phyloP scores from a whole-genome alignment of 2,113 vertebrate genomes.

The Lathamus discolor region DNA sequence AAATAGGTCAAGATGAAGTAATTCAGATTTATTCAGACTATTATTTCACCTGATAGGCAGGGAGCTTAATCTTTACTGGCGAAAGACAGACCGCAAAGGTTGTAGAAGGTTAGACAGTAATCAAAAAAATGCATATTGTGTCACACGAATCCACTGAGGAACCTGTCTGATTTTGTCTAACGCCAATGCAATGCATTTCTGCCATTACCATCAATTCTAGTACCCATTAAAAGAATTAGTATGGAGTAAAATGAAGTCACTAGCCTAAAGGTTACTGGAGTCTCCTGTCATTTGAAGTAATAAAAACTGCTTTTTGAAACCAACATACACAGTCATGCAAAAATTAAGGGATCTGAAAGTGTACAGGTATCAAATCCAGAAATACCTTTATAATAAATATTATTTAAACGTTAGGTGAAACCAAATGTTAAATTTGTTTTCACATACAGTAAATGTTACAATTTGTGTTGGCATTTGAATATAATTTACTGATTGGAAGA shows the following conservation, averaged over 20 bases:
- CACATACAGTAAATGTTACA: neutral
- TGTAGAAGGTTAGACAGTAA: conserved; percentile 73
- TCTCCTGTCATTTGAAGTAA: conserved; percentile 33
- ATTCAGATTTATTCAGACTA: conserved; percentile 52
- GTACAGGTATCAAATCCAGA: neutral
- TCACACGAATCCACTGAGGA: conserved; percentile 64
- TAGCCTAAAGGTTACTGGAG: conserved; percentile 51
- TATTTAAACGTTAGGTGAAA: conserved; percentile 46
- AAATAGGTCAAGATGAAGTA: conserved; percentile 63
- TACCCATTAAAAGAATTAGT: conserved; percentile 65
- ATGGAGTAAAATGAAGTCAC: conserved; percentile 42
- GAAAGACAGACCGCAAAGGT: conserved; percentile 73
- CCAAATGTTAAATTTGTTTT: conserved; percentile 34
- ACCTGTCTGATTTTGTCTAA: conserved; percentile 43
- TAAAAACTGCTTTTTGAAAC: conserved; percentile 39
- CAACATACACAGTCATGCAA: neutral
- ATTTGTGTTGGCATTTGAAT: conserved; percentile 30
- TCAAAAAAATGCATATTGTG: conserved; percentile 77
- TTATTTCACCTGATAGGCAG: conserved; percentile 66
- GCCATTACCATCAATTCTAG: conserved; percentile 70
- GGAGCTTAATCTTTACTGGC: conserved; percentile 73
- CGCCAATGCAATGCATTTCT: conserved; percentile 34
- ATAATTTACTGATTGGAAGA: conserved; percentile 16
- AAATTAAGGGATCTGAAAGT: neutral
- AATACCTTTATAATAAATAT: conserved; percentile 15